Evolutionary conservation across 1,140 invertebrate species (phyloP).

Genomic region (Drosophila ambigua): DNA sequence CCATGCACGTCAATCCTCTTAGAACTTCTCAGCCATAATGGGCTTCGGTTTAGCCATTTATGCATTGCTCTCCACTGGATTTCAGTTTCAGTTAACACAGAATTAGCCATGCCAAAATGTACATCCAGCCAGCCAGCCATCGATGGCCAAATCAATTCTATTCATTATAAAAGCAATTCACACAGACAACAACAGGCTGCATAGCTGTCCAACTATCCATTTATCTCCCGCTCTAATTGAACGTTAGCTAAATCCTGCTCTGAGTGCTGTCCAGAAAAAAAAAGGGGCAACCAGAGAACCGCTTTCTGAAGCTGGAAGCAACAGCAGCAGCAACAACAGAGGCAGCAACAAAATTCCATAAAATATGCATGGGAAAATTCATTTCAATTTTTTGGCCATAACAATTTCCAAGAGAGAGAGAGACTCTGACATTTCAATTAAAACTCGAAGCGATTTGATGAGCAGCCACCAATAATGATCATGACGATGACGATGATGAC

Average conservation of each 20-base stretch:
- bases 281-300: too few relatives aligned
- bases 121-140: not conserved
- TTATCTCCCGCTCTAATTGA: conserved; percentile 27
- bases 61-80: not conserved
- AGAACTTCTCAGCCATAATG: not conserved
- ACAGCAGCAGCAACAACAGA: too few relatives aligned
- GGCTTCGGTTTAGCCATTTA: not conserved
- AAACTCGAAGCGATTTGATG: conserved; percentile 45
- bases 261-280: too few relatives aligned
- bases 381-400: conserved; percentile 41
- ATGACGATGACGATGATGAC: conserved; percentile 20
- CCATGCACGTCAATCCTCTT: not conserved
- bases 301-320: conserved; percentile 4
- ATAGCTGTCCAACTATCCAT: conserved; percentile 13
- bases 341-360: conserved; percentile 36
- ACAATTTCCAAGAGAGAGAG: conserved; percentile 23
- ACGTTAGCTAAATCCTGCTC: conserved; percentile 18
- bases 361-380: conserved; percentile 52
- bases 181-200: not conserved
- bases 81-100: conserved; percentile 11
- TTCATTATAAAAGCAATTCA: conserved; percentile 26
- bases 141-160: conserved; percentile 32
- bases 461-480: conserved; percentile 13
- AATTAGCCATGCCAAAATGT: not conserved
- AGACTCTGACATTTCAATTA: conserved; percentile 63